Conservation (phyloP, 2,797 vertebrate species). For the Mustela erminea region DNA sequence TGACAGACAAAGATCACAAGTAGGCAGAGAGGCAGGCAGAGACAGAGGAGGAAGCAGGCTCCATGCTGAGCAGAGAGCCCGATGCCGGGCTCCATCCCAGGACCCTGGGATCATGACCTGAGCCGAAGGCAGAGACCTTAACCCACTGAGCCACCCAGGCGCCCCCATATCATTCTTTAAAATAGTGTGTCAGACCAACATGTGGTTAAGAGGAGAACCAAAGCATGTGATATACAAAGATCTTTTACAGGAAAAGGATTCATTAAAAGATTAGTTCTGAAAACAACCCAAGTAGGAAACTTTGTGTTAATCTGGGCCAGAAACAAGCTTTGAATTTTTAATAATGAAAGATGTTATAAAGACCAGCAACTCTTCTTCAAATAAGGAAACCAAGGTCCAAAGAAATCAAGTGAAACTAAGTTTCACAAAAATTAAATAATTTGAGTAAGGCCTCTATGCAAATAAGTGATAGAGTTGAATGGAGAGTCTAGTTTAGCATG, state of each 20-base stretch:
- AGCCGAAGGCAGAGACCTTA: no score
- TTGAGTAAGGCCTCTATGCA: neutral
- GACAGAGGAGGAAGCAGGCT: no score
- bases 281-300: neutral
- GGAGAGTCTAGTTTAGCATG: neutral
- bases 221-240: neutral
- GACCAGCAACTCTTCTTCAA: neutral
- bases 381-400: neutral
- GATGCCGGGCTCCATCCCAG: no score
- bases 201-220: neutral
- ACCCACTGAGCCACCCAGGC: no score
- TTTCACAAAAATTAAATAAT: constrained; percentile 28
- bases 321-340: neutral
- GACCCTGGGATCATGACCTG: no score
- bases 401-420: neutral
- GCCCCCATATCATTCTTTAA: neutral
- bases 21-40: no score
- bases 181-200: neutral
- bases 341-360: neutral
- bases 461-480: neutral
- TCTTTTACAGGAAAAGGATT: neutral
- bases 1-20: no score
- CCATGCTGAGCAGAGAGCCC: no score
- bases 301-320: neutral
- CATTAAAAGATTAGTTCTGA: neutral